Percentiles rank a stretch among this genome's conserved stretches.
These are phyloP conservation scores for Paradisaea rubra DNA, from an alignment of 2,113 vertebrate species.

Conservation along the genomic window DNA sequence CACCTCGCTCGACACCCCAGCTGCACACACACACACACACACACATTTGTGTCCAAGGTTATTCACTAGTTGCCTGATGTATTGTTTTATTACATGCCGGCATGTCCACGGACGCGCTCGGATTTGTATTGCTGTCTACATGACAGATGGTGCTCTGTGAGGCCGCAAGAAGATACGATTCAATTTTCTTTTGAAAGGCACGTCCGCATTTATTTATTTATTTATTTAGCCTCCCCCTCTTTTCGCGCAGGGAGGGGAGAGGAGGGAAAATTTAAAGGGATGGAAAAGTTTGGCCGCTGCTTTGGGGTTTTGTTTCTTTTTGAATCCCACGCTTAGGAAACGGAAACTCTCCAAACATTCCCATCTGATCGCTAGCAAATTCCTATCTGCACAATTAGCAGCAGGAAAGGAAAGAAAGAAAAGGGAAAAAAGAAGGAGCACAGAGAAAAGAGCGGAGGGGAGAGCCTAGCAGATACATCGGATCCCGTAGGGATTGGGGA, in stretches of 20 bases:
- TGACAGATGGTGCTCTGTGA: constrained; percentile 73
- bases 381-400: neutral
- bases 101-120: constrained; percentile 52
- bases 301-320: neutral
- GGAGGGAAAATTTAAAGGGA: constrained; percentile 51
- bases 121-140: constrained; percentile 58
- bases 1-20: neutral
- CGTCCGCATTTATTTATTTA: constrained; percentile 9
- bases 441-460: neutral
- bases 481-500: neutral
- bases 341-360: neutral
- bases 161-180: constrained; percentile 56
- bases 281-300: neutral
- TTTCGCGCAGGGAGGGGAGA: neutral
- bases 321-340: neutral
- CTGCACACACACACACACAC: neutral
- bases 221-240: neutral
- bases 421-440: neutral
- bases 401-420: neutral
- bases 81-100: constrained; percentile 58
- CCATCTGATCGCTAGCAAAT: neutral
- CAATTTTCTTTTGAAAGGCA: constrained; percentile 62
- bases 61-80: constrained; percentile 29
- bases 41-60: constrained; percentile 28
- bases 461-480: neutral